Evolutionary conservation across 2,797 vertebrate genomes (phyloP).

Genomic region (Arvicola amphibius): DNA sequence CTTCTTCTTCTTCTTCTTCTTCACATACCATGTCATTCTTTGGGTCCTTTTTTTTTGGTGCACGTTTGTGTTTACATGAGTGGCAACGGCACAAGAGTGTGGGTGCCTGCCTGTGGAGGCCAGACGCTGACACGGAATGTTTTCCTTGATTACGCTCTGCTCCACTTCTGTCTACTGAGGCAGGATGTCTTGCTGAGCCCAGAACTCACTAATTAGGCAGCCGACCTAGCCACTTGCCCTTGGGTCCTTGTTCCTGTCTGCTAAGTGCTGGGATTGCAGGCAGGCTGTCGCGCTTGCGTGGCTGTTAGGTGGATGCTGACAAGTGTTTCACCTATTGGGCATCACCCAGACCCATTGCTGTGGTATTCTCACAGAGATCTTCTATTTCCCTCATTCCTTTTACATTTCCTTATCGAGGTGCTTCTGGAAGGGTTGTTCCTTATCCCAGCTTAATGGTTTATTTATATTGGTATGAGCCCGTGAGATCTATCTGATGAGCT

Average conservation of each 20-base stretch:
- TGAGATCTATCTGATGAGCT: neutral
- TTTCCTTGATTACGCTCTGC: neutral
- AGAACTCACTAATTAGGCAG: neutral
- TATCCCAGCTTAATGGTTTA: neutral
- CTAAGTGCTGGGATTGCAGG: neutral
- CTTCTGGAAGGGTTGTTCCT: neutral
- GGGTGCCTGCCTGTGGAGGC: neutral
- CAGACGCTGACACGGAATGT: neutral
- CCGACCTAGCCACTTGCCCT: neutral
- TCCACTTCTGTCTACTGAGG: neutral
- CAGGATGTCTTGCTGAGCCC: neutral
- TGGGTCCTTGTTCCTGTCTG: neutral
- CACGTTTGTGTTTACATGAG: neutral
- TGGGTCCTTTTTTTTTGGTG: neutral
- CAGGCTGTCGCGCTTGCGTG: neutral
- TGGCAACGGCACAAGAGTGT: neutral
- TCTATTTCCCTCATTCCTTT: neutral
- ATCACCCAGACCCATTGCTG: neutral
- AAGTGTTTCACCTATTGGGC: neutral
- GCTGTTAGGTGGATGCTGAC: neutral
- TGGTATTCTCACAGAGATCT: neutral
- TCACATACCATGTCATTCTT: neutral
- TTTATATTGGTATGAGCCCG: neutral
- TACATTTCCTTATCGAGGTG: neutral
- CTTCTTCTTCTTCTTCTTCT: neutral